Evolutionary conservation across 2,888 invertebrate genomes (phyloP), one percentile per base, ranked within the genome.

Genomic region (Eudasyphora cyanicolor): DNA sequence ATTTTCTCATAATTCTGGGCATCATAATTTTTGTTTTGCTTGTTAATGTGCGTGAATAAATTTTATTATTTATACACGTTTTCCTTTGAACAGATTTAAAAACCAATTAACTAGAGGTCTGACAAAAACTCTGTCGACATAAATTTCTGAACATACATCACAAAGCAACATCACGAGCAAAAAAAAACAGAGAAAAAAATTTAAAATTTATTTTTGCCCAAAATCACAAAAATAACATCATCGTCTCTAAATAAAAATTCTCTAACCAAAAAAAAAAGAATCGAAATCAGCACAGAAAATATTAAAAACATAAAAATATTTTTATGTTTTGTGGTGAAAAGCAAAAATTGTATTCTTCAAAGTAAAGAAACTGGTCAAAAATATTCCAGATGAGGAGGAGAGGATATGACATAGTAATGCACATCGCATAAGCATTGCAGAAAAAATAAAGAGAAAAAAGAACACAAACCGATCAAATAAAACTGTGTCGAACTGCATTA

Each of bases 81-180:
- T 67, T 67, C 7, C 42, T 38, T 42, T 67, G 17, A 14, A 21
- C 21, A 38, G 27, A 60, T 38, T 69, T 79, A 45, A 62, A 69
- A 79, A 45, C 62, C 74, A 57, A 64, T 78, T 75, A 76, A 79
- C 24, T 29, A 57, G 21, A 54, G 35, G 78, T 35, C 81, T 84
- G 84, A 84, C 81, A 75, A 76, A 81, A 79, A 73, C 73, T 73
- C 78, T 78, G 81, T 73, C 73, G 38, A 81, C 76, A 81, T 74
- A 69, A 73, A 84, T 79, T 84, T 81, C 76, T 79, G 76, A 35
- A 75, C 19, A 51, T 17, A 24, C 54, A 19, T 21, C 24, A 54
- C 19, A 17, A 24, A 54, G 21, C 24, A 54, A 5, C 54, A 4
- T 17, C 4, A 17, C 51, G 2, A 6, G 14, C 27, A 29, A 62